Conservation (phyloP, 2,797 vertebrate genomes). For the Aldrovandia affinis region DNA sequence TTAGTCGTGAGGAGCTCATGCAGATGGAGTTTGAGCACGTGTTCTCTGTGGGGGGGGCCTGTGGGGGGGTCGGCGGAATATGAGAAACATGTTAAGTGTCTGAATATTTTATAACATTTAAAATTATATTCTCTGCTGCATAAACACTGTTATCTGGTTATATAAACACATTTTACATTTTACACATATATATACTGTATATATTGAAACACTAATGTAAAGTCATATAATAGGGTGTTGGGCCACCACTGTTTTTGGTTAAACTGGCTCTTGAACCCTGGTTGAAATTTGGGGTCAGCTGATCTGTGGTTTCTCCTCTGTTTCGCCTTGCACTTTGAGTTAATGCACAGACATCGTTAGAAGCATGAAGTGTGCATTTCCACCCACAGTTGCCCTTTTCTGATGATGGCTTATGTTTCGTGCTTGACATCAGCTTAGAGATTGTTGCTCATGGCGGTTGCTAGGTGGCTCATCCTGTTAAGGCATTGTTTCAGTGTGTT, state of each 20-base stretch:
- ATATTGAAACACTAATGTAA: not conserved
- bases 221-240: no score
- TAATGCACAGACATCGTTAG: not conserved
- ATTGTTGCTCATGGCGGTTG: no score
- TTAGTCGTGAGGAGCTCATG: conserved; percentile 74
- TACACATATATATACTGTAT: no score
- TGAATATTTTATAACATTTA: conserved; percentile 51
- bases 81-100: conserved; percentile 63
- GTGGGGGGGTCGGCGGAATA: conserved; percentile 58
- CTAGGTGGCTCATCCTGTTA: no score
- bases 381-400: no score
- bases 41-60: conserved; percentile 57
- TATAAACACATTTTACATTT: not conserved
- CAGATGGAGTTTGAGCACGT: conserved; percentile 69
- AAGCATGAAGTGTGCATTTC: no score
- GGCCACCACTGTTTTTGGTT: no score
- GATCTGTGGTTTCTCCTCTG: not conserved
- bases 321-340: not conserved
- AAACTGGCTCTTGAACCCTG: not conserved
- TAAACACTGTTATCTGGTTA: not conserved
- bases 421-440: no score
- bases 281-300: not conserved
- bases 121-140: conserved; percentile 39
- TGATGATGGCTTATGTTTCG: no score
- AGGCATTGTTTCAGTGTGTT: no score